Evolutionary conservation across 1,140 invertebrate species (phyloP).

Genomic region (Drosophila asahinai): DNA sequence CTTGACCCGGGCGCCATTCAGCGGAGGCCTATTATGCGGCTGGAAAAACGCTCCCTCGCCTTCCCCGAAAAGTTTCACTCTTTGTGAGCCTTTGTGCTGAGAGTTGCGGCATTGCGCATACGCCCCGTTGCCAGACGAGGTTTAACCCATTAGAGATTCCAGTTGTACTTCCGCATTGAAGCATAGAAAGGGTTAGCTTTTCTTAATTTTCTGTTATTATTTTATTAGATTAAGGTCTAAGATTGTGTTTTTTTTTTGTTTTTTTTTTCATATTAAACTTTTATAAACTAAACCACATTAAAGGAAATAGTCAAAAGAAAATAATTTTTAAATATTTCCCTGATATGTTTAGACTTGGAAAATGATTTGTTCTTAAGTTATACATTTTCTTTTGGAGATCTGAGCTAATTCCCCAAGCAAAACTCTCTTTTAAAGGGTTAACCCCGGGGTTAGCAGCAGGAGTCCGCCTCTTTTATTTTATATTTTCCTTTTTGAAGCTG

Average conservation of each 20-base stretch:
- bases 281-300: not conserved
- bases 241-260: no score
- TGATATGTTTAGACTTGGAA: not conserved
- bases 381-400: no score
- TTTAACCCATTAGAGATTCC: conserved; percentile 15
- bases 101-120: conserved; percentile 47
- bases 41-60: not conserved
- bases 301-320: no score
- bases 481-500: conserved; percentile 58
- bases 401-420: no score
- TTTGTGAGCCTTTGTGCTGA: conserved; percentile 26
- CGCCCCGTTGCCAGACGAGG: conserved; percentile 36
- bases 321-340: not conserved
- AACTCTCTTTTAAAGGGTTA: conserved; percentile 7
- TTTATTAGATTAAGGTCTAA: no score
- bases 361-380: not conserved
- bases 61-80: conserved; percentile 23
- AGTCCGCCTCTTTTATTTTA: conserved; percentile 32
- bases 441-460: conserved; percentile 6
- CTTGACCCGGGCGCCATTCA: conserved; percentile 59
- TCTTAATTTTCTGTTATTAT: not conserved
- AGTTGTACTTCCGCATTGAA: conserved; percentile 1
- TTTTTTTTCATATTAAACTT: no score
- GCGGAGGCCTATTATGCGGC: conserved; percentile 38
- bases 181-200: not conserved